Evolutionary conservation across 2,797 vertebrate species (phyloP).

Genomic region (Ibycter americanus): DNA sequence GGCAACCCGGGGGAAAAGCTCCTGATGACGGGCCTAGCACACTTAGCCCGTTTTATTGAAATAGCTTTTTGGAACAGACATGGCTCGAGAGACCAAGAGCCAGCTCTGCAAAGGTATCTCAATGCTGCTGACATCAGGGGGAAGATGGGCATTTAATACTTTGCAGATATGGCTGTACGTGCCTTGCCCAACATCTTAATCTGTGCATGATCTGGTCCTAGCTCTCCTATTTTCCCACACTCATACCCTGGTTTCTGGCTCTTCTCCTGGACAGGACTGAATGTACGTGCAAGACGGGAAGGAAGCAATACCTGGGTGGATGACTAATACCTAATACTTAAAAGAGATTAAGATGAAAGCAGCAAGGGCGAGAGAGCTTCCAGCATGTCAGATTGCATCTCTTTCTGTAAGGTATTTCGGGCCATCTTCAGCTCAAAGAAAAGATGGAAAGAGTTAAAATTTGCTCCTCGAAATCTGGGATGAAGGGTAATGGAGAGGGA

Average conservation of each 20-base stretch:
- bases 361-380: background rate
- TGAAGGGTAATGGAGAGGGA: background rate
- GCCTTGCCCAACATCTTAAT: background rate
- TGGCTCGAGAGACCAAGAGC: background rate
- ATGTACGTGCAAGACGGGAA: background rate
- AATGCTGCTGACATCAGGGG: background rate
- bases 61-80: background rate
- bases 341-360: slow-evolving; percentile 21
- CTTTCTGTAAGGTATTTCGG: background rate
- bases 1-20: background rate
- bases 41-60: background rate
- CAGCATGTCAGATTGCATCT: background rate
- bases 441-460: background rate
- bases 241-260: background rate
- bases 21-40: background rate
- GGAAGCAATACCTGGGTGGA: slow-evolving; percentile 4
- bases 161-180: background rate
- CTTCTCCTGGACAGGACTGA: background rate
- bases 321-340: slow-evolving; percentile 38
- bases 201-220: background rate
- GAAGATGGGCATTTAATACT: background rate
- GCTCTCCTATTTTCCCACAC: background rate
- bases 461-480: background rate
- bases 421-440: background rate
- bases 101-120: background rate